Evolutionary conservation across 2,113 vertebrate species (phyloP), one percentile per base, ranked within the genome.

Genomic region (Ophiodon elongatus): DNA sequence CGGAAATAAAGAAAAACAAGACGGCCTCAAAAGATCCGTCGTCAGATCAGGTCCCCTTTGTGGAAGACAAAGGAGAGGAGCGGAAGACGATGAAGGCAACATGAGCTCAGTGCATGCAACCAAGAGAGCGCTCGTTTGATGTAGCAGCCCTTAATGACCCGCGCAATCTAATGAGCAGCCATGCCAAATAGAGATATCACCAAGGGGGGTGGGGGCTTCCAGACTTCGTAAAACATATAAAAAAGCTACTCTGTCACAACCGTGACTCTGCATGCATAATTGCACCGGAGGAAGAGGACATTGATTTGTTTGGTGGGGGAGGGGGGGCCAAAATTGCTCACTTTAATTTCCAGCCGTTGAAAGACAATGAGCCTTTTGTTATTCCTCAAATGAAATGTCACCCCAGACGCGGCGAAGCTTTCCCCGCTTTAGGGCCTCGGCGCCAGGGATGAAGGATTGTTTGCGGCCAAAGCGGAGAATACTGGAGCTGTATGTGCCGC

Each of bases 101-200:
- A 77, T 29, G 23, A 82, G 60, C 71, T 66, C 35, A 31, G 67
- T 35, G 59, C 70, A 75, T 25, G 84, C 74, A 84, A 75, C 72
- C 76, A 52, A 79, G 67, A 60, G 70, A 62, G 68, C 0, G 29
- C 47, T 47, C 69, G 82, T 92, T 92, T 93, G 90, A 92, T 91
- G 85, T 88, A 73, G 78, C 70, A 56, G 57, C 65, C 70, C 35
- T 73, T 84, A 90, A 93, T 79, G 76, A 93, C 81, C 75, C 69
- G 73, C 10, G 1, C 79, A 73, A 76, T 85, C 70, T 93, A 93
- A 93, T 91, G 90, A 93, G 91, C 90, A 74, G 79, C 83, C 72
- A 39, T 54, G 80, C 50, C 6, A 27, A 69, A 89, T 83, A 84
- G 75, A 80, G 85, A 90, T 66, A 84, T 79, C 43, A 76, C 85